Base-by-base conservation (phyloP, 2,797 vertebrate species). In the Passerculus sandwichensis region DNA sequence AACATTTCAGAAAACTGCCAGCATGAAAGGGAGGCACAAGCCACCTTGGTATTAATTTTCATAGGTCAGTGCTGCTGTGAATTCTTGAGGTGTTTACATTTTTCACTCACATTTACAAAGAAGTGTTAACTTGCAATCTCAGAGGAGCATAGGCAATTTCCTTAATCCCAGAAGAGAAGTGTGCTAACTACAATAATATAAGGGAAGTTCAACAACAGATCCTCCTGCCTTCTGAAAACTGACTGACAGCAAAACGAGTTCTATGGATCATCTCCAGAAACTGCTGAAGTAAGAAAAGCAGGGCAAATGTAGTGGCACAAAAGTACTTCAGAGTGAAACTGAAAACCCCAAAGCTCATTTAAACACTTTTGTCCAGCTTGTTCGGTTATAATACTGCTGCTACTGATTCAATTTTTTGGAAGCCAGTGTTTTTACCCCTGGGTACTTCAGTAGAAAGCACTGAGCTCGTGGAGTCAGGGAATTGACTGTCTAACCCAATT, bases 31-130 rank as follows among this genome's bases (percentile, higher is more conserved):
- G 20, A 79, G 22, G 48, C 64, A 71, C 20, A 86, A 92, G 10
- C 32, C 26, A 70, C 21, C 6, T 53, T 0, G 0, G 26, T 85
- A 57, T 71, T 77, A 48, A 51, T 80, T 88, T 88, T 85, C 54
- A 47, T 50, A 80, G 23, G 51, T 88, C 57, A 76, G 12, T 65
- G 11, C 34, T 87, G 40, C 56, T 77, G 32, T n/a, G 53, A 79
- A 64, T 89, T 94, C 29, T 91, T 91, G 67, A 89, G 30, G 27
- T 20, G 92, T 81, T 86, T 78, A 81, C 26, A 18, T 56, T 79
- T 91, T 67, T 84, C 22, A 53, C 59, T 78, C 32, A 62, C 6
- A 1, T 85, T 93, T 93, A 56, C 48, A 48, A 84, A 82, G 51
- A 79, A 82, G 29, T 29, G 44, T 70, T 85, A 93, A 54, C 44